Conservation (phyloP, 2,888 invertebrate genomes). For the Protodeltote pygarga region DNA sequence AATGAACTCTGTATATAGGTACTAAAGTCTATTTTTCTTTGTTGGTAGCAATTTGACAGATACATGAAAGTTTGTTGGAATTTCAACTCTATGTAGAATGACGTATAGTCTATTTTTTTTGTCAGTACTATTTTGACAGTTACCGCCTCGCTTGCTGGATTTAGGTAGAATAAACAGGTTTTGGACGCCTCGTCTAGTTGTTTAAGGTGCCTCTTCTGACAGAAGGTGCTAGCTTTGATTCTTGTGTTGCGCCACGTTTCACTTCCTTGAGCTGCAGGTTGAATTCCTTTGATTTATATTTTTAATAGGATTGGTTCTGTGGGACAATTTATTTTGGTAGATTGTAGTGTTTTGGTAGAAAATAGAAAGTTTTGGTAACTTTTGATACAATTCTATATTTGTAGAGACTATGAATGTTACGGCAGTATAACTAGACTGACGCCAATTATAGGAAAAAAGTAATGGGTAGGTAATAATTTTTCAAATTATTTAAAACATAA, state of each 20-base stretch:
- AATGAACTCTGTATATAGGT: neutral
- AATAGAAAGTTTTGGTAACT: no score
- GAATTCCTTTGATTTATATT: conserved; percentile 9
- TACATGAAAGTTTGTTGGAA: conserved; percentile 41
- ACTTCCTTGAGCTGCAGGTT: conserved; percentile 24
- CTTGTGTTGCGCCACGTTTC: conserved; percentile 31
- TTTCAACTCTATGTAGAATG: no score
- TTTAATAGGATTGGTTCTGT: neutral
- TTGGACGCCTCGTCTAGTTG: conserved; percentile 41
- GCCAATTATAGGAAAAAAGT: no score
- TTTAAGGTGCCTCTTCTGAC: conserved; percentile 43
- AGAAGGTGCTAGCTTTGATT: conserved; percentile 36
- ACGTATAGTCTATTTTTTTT: no score
- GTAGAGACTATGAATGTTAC: neutral
- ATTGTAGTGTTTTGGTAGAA: no score
- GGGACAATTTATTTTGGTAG: no score
- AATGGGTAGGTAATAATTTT: no score
- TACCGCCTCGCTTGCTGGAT: conserved; percentile 41
- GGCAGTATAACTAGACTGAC: neutral
- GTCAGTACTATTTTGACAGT: conserved; percentile 39
- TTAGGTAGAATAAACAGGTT: conserved; percentile 54
- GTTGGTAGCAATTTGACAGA: conserved; percentile 40
- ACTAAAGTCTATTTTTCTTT: conserved; percentile 15
- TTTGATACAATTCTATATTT: no score
- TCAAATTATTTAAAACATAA: no score